These are phyloP conservation scores for Lithophane ornitopus DNA, from an alignment of 2,888 invertebrate genomes.

Conservation along the genomic window DNA sequence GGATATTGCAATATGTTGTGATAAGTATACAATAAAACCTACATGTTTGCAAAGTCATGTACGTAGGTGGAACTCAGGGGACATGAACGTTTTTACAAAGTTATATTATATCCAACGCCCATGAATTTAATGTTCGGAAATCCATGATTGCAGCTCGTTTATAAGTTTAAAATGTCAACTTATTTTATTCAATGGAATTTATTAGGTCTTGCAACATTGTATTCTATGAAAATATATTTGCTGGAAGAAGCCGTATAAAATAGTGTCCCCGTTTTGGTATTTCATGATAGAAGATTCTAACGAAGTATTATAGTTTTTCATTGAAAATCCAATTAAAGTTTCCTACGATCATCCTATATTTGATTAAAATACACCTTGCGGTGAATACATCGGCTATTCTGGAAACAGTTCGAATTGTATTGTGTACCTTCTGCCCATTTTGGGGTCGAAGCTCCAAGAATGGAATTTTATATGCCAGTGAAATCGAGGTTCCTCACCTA, in stretches of 20 bases:
- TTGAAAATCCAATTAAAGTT: slow-evolving; percentile 46
- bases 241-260: slow-evolving; percentile 21
- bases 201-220: not conserved
- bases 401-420: slow-evolving; percentile 21
- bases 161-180: not conserved
- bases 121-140: not conserved
- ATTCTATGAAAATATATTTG: slow-evolving; percentile 5
- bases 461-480: slow-evolving; percentile 16
- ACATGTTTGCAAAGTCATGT: not conserved
- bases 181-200: slow-evolving; percentile 11
- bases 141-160: not conserved
- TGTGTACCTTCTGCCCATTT: not conserved
- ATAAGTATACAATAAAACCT: not conserved
- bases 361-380: not conserved
- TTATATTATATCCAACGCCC: not conserved
- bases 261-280: not conserved
- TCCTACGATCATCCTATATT: slow-evolving; percentile 9
- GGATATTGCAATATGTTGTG: not conserved
- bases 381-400: slow-evolving; percentile 29
- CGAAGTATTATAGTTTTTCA: slow-evolving; percentile 21
- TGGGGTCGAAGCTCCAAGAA: slow-evolving; percentile 20
- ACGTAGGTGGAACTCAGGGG: slow-evolving; percentile 24
- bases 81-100: not conserved
- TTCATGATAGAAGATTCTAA: not conserved
- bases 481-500: not conserved